Evolutionary conservation across 1,140 invertebrate species (phyloP).

Genomic region (Chionoecetes opilio): DNA sequence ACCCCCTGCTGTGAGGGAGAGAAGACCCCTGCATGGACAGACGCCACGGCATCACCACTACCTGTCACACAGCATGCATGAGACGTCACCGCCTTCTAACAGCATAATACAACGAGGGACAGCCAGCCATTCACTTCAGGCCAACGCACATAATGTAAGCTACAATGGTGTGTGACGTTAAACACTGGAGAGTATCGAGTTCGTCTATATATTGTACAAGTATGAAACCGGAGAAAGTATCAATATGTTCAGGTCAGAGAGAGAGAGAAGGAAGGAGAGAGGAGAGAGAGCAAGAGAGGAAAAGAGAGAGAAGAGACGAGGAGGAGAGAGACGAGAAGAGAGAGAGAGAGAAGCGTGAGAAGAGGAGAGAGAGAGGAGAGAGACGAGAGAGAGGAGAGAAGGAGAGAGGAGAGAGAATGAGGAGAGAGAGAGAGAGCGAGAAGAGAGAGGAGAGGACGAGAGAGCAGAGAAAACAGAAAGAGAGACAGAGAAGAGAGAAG

Average conservation of each 20-base stretch:
- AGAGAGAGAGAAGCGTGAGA: not conserved
- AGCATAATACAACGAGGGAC: conserved; percentile 17
- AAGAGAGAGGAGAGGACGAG: too few relatives aligned
- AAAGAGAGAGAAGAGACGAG: too few relatives aligned
- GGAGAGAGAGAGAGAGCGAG: too few relatives aligned
- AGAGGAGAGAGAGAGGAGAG: too few relatives aligned
- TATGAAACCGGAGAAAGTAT: not conserved
- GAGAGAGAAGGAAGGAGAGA: too few relatives aligned
- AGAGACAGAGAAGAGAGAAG: too few relatives aligned
- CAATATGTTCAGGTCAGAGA: not conserved
- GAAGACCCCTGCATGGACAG: not conserved
- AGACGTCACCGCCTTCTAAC: conserved; percentile 1
- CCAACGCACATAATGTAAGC: not conserved
- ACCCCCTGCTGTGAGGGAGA: not conserved
- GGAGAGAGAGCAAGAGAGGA: too few relatives aligned
- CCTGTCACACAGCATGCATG: not conserved
- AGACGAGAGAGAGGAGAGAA: too few relatives aligned
- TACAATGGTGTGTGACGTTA: too few relatives aligned
- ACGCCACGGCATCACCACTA: not conserved
- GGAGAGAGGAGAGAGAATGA: too few relatives aligned
- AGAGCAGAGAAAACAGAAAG: too few relatives aligned
- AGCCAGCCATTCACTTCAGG: not conserved
- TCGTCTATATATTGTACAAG: not conserved
- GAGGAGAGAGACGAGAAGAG: too few relatives aligned
- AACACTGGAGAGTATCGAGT: not conserved